Conservation (phyloP, 2,888 invertebrate genomes). For the Homarus gammarus region DNA sequence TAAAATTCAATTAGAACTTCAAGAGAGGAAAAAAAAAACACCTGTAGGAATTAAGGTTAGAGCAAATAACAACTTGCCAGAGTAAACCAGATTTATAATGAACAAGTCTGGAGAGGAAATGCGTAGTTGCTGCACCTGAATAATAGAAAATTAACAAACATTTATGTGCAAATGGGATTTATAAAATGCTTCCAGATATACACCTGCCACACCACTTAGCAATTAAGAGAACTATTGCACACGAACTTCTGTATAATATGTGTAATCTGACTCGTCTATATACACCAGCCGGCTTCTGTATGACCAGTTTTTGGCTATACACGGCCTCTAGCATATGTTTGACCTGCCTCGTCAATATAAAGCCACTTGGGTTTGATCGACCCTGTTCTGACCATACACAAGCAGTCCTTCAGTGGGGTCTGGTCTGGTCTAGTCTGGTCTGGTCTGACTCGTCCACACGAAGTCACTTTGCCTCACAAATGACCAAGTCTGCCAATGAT, state of each 20-base stretch:
- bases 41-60: neutral
- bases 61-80: neutral
- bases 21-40: neutral
- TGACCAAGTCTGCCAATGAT: no score
- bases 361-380: no score
- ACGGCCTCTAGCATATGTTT: no score
- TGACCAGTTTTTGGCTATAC: no score
- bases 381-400: no score
- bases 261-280: neutral
- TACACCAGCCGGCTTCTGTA: neutral
- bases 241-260: neutral
- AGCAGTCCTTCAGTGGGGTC: no score
- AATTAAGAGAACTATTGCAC: neutral
- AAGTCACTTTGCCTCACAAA: no score
- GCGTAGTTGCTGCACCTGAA: neutral
- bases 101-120: neutral
- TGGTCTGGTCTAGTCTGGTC: no score
- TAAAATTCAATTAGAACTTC: slow-evolving; percentile 4
- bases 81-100: neutral
- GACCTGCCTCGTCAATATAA: no score
- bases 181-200: neutral
- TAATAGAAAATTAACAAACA: neutral
- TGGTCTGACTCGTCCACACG: no score
- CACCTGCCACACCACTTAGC: neutral
- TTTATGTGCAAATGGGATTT: neutral